These are phyloP conservation scores for Hippocampus abdominalis DNA, from an alignment of 2,113 vertebrate species.

Conservation along the genomic window DNA sequence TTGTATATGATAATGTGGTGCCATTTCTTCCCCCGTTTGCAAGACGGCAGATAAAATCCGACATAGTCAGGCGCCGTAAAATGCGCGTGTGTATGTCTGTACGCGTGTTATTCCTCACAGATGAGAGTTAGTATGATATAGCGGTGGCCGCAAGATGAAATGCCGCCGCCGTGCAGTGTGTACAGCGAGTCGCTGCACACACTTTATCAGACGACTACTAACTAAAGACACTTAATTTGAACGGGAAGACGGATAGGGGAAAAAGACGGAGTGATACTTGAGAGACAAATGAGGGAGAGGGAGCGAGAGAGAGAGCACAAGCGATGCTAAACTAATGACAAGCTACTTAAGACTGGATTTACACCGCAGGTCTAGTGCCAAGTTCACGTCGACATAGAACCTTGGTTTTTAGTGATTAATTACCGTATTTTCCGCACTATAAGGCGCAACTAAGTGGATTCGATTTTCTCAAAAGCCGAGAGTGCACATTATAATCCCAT, in stretches of 20 bases:
- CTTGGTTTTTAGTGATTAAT: too few relatives aligned
- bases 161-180: slow-evolving; percentile 40
- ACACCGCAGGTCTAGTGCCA: not conserved
- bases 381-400: not conserved
- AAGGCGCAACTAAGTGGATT: too few relatives aligned
- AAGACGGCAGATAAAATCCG: slow-evolving; percentile 64
- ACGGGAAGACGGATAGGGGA: slow-evolving; percentile 4
- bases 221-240: slow-evolving; percentile 62
- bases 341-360: slow-evolving; percentile 25
- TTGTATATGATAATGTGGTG: slow-evolving; percentile 68
- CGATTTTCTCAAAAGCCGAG: too few relatives aligned
- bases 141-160: slow-evolving; percentile 64
- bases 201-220: slow-evolving; percentile 54
- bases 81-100: slow-evolving; percentile 16
- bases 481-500: too few relatives aligned
- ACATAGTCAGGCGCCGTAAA: slow-evolving; percentile 51
- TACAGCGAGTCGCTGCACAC: slow-evolving; percentile 47
- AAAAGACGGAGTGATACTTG: slow-evolving; percentile 15
- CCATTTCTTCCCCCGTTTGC: slow-evolving; percentile 56
- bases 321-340: slow-evolving; percentile 35
- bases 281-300: slow-evolving; percentile 28
- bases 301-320: slow-evolving; percentile 16
- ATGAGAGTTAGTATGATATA: slow-evolving; percentile 66
- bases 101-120: slow-evolving; percentile 36
- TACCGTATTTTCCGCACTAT: too few relatives aligned